Evolutionary conservation across 2,888 invertebrate genomes (phyloP).

Genomic region (Trachelus stipa): DNA sequence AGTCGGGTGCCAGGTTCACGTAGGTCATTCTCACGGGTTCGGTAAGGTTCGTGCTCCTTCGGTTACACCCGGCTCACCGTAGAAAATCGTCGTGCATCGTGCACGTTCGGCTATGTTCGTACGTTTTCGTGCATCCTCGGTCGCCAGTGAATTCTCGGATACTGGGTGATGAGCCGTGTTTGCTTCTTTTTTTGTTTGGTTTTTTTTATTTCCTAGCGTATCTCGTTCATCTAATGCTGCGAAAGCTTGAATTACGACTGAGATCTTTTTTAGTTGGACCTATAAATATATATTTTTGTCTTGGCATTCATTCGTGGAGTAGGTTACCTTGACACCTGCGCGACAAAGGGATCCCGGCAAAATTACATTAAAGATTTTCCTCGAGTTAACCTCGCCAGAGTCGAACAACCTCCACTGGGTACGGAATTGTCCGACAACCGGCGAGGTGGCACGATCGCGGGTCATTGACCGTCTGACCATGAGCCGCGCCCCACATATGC

Average conservation of each 20-base stretch:
- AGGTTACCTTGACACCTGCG: constrained; percentile 21
- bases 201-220: background rate
- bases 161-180: background rate
- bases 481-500: constrained; percentile 65
- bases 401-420: constrained; percentile 53
- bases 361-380: constrained; percentile 5
- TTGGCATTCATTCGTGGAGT: background rate
- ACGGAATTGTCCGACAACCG: constrained; percentile 23
- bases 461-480: constrained; percentile 66
- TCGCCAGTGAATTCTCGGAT: background rate
- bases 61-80: background rate
- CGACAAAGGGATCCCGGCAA: background rate
- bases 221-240: background rate
- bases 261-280: background rate
- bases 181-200: background rate
- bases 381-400: constrained; percentile 24
- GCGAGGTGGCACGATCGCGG: constrained; percentile 26
- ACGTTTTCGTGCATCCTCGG: background rate
- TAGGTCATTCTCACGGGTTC: background rate
- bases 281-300: background rate
- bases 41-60: background rate
- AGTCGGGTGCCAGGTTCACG: too few relatives aligned
- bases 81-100: background rate
- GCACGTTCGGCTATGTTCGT: background rate
- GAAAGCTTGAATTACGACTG: background rate